A percentile compares a stretch with the other conserved stretches of the same genome.
Conservation (phyloP, 1,140 invertebrate genomes). For the Cotesia chilonis region DNA sequence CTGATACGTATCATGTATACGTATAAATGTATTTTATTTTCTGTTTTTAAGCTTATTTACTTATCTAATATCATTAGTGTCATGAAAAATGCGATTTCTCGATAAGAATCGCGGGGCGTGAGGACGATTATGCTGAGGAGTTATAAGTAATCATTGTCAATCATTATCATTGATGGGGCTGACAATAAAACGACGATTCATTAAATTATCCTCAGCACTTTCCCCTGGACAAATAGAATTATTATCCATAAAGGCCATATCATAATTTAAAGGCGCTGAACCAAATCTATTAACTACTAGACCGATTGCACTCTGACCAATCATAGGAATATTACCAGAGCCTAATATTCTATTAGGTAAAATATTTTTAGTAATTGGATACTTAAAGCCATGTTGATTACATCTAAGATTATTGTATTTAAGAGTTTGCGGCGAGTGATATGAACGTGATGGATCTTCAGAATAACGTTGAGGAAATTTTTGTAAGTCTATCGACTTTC, state of each 20-base stretch:
- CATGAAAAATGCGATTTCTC: background rate
- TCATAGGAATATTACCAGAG: slow-evolving; percentile 56
- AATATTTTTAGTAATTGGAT: slow-evolving; percentile 48
- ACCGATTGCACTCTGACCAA: slow-evolving; percentile 57
- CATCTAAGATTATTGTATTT: slow-evolving; percentile 58
- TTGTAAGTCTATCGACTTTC: slow-evolving; percentile 50
- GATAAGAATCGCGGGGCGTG: slow-evolving; percentile 5
- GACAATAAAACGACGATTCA: slow-evolving; percentile 54
- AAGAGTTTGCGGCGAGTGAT: slow-evolving; percentile 47
- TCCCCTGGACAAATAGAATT: slow-evolving; percentile 45
- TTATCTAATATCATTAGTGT: slow-evolving; percentile 13
- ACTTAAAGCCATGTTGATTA: slow-evolving; percentile 51
- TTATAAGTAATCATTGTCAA: slow-evolving; percentile 25
- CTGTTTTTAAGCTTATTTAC: background rate
- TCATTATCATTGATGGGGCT: slow-evolving; percentile 55
- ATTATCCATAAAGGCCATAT: slow-evolving; percentile 47
- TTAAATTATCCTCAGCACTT: slow-evolving; percentile 50
- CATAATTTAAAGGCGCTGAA: slow-evolving; percentile 53
- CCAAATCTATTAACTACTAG: slow-evolving; percentile 60
- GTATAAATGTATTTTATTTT: background rate
- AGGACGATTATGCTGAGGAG: slow-evolving; percentile 3
- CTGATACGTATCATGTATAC: background rate
- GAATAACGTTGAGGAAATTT: slow-evolving; percentile 59
- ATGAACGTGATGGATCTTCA: slow-evolving; percentile 51
- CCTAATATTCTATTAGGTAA: slow-evolving; percentile 52